A percentile compares a stretch with the other conserved stretches of the same genome.
phyloP scores from a whole-genome alignment of 2,888 invertebrate species.

The Caenorhabditis angaria region DNA sequence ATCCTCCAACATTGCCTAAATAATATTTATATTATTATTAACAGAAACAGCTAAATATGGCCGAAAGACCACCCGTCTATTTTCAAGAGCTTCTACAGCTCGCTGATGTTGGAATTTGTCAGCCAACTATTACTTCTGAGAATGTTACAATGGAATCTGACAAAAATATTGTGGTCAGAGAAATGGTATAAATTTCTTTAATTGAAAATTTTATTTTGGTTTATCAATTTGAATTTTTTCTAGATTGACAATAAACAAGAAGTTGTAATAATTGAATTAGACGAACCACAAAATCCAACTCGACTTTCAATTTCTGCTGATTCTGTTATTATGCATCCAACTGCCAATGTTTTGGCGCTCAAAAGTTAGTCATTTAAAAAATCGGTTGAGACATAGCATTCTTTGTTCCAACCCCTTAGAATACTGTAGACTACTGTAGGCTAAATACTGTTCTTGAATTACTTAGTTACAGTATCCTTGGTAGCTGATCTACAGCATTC shows the following conservation, averaged over 20 bases:
- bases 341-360: conserved; percentile 94
- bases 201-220: too few species aligned
- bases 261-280: conserved; percentile 98
- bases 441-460: too few species aligned
- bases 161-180: conserved; percentile 97
- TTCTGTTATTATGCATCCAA: conserved; percentile 99
- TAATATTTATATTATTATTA: too few species aligned
- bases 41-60: too few species aligned
- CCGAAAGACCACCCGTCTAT: too few species aligned
- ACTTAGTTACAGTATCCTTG: too few species aligned
- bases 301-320: conserved; percentile 96
- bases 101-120: conserved; percentile 95
- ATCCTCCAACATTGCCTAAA: too few species aligned
- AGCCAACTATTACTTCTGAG: conserved; percentile 95
- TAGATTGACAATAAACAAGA: conserved; percentile 80
- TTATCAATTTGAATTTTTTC: conserved; percentile 7
- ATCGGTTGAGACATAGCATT: too few species aligned
- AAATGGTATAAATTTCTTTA: conserved; percentile 79
- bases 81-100: too few species aligned
- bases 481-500: too few species aligned
- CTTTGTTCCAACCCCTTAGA: not conserved
- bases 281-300: conserved; percentile 91
- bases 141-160: too few species aligned
- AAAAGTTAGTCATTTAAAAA: conserved; percentile 84
- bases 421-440: not conserved